phyloP scores from a whole-genome alignment of 2,797 vertebrate genomes.

The Ceyx erithaca region DNA sequence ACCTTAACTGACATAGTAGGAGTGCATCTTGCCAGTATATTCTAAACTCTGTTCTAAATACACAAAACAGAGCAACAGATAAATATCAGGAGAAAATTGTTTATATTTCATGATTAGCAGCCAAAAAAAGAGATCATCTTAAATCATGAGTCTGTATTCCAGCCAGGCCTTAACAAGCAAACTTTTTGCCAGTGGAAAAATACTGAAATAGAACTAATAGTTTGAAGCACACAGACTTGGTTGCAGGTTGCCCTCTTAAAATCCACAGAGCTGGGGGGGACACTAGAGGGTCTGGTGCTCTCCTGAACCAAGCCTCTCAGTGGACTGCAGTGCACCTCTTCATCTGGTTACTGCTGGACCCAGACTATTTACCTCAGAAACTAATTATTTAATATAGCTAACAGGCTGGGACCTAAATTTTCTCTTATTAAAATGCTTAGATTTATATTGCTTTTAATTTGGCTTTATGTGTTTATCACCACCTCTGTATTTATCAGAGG shows the following conservation, averaged over 20 bases:
- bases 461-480: not conserved
- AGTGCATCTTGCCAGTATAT: not conserved
- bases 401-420: not conserved
- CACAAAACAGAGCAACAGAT: slow-evolving; percentile 50
- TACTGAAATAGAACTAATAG: not conserved
- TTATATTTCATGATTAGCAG: slow-evolving; percentile 42
- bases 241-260: not conserved
- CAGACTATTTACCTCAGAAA: not conserved
- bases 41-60: slow-evolving; percentile 31
- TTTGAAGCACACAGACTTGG: not conserved
- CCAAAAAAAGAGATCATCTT: not conserved
- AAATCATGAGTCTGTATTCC: not conserved
- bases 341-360: not conserved
- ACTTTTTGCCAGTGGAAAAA: slow-evolving; percentile 37
- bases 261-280: not conserved
- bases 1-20: slow-evolving; percentile 26
- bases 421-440: not conserved
- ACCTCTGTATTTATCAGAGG: not conserved
- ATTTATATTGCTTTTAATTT: not conserved
- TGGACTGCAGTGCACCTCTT: not conserved
- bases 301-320: not conserved
- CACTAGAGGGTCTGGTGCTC: not conserved
- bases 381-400: not conserved
- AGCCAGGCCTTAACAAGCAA: slow-evolving; percentile 18
- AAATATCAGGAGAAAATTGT: slow-evolving; percentile 17